phyloP scores from a whole-genome alignment of 2,797 vertebrate genomes.

The Trematomus bernacchii region DNA sequence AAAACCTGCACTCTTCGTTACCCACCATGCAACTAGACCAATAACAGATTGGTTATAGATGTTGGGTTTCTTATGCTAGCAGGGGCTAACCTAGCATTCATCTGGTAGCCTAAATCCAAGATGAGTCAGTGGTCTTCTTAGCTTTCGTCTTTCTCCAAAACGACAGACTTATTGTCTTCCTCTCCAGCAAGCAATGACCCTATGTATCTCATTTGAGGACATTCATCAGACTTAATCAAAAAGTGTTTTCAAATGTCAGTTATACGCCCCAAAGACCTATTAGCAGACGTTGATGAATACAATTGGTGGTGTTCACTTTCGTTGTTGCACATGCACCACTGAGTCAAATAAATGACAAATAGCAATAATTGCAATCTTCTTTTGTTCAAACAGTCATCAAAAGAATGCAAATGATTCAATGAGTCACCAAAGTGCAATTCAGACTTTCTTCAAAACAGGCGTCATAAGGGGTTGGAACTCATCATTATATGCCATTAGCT shows the following conservation, averaged over 20 bases:
- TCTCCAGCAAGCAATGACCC: background rate
- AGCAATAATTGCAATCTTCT: background rate
- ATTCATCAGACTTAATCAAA: background rate
- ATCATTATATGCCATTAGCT: slow-evolving; percentile 7
- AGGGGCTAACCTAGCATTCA: background rate
- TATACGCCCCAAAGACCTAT: no score
- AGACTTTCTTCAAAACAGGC: background rate
- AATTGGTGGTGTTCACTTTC: background rate
- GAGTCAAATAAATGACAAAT: background rate
- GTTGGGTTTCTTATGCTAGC: background rate
- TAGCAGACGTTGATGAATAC: background rate
- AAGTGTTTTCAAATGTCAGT: no score
- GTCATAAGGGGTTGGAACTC: background rate
- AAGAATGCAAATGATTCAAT: background rate
- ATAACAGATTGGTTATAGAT: background rate
- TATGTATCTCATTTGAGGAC: background rate
- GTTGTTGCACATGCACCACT: background rate
- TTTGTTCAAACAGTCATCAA: background rate
- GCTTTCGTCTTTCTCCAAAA: background rate
- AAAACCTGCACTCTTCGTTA: background rate
- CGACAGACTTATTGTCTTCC: background rate
- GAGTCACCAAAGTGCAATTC: background rate
- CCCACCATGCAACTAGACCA: background rate
- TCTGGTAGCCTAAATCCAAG: background rate
- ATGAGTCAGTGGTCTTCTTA: background rate